Percentiles rank a stretch among this genome's conserved stretches.
These are phyloP conservation scores for Narcine bancroftii DNA, from an alignment of 2,113 vertebrate species.

Conservation along the genomic window DNA sequence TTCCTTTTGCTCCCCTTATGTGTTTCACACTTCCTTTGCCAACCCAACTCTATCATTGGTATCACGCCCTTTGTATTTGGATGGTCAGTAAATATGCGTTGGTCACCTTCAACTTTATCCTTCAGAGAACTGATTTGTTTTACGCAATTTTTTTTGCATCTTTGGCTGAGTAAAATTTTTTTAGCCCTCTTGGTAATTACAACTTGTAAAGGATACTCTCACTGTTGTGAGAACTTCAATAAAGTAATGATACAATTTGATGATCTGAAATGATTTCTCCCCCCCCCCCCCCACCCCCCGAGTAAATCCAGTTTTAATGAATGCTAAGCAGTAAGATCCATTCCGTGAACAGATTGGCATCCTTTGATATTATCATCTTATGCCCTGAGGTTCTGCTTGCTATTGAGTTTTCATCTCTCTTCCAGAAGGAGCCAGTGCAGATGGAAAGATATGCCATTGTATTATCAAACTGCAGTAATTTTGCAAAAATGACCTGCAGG, in stretches of 20 bases:
- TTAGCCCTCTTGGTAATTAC: background rate
- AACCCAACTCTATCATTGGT: background rate
- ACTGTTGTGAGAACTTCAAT: background rate
- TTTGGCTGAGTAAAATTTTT: background rate
- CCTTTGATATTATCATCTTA: constrained; percentile 32
- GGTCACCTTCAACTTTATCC: background rate
- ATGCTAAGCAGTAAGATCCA: background rate
- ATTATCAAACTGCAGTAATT: constrained; percentile 31
- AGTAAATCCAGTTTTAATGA: constrained; percentile 33
- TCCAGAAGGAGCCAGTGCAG: constrained; percentile 32
- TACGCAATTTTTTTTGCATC: too few species aligned
- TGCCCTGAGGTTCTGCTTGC: constrained; percentile 15
- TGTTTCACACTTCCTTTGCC: background rate
- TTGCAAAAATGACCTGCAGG: constrained; percentile 6
- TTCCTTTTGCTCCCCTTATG: too few species aligned
- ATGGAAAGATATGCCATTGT: constrained; percentile 3
- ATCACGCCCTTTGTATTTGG: background rate
- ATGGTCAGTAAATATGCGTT: background rate
- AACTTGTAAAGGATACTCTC: background rate
- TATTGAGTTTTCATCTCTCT: constrained; percentile 20
- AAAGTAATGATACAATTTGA: constrained; percentile 3
- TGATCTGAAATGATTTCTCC: constrained; percentile 10
- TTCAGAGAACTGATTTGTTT: background rate
- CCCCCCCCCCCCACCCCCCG: too few species aligned
- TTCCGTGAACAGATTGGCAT: constrained; percentile 13